Conservation (phyloP, 2,797 vertebrate genomes). For the Saxicola maurus region DNA sequence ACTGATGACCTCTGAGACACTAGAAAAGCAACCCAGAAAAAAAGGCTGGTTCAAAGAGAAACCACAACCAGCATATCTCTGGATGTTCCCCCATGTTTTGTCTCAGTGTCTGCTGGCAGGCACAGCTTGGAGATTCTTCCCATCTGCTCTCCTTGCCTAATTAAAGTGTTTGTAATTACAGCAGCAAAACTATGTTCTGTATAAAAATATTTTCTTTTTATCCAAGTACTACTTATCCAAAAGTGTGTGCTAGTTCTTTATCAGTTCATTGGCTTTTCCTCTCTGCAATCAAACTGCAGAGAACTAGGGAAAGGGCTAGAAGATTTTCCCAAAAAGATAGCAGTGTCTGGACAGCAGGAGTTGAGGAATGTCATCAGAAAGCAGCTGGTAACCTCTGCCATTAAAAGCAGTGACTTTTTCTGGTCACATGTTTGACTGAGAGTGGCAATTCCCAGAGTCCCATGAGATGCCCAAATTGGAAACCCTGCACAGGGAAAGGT, state of each 20-base stretch:
- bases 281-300: neutral
- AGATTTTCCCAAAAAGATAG: neutral
- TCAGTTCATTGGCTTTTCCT: neutral
- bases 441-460: neutral
- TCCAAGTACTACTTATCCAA: neutral
- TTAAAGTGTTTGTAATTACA: constrained; percentile 7
- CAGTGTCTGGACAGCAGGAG: rapidly evolving
- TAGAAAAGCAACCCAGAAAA: neutral
- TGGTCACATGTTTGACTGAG: neutral
- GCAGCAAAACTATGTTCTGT: neutral
- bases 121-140: neutral
- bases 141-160: neutral
- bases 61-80: neutral
- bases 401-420: neutral
- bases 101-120: neutral
- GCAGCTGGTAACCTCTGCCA: neutral
- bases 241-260: neutral
- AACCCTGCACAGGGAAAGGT: neutral
- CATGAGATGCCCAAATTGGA: neutral
- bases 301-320: neutral
- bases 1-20: neutral
- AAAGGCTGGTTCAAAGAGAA: neutral
- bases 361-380: neutral
- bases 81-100: neutral
- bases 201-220: constrained; percentile 24